phyloP scores from a whole-genome alignment of 2,888 invertebrate genomes.

The Archips crataeganus region DNA sequence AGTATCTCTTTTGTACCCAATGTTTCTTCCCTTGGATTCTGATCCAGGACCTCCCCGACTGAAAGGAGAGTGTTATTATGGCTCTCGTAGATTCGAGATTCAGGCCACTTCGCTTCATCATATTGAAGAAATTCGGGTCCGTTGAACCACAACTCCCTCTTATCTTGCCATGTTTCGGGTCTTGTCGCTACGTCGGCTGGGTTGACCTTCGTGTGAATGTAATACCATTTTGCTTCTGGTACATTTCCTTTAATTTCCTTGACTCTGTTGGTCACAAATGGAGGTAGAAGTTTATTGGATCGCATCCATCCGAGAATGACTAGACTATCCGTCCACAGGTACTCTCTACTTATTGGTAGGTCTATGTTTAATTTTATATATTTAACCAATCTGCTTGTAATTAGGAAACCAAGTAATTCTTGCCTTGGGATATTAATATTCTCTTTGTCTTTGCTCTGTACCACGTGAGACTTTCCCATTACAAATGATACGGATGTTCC shows the following conservation, averaged over 20 bases:
- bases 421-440: neutral
- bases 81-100: neutral
- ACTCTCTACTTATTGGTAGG: too few species aligned
- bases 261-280: too few species aligned
- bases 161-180: neutral
- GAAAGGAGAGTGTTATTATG: neutral
- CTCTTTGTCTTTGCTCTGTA: neutral
- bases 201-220: neutral
- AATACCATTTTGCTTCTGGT: neutral
- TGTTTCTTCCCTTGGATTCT: neutral
- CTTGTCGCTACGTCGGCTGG: neutral
- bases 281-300: too few species aligned
- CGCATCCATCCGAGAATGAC: too few species aligned
- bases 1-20: neutral
- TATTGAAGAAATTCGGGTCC: neutral
- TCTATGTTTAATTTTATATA: neutral
- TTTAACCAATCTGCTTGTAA: neutral
- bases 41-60: neutral
- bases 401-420: constrained; percentile 7
- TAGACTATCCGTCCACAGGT: too few species aligned
- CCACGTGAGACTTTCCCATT: constrained; percentile 5
- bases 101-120: neutral
- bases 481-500: neutral
- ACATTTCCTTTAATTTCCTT: neutral
- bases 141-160: neutral